Evolutionary conservation across 2,888 invertebrate genomes (phyloP).

Genomic region (Theretra japonica): DNA sequence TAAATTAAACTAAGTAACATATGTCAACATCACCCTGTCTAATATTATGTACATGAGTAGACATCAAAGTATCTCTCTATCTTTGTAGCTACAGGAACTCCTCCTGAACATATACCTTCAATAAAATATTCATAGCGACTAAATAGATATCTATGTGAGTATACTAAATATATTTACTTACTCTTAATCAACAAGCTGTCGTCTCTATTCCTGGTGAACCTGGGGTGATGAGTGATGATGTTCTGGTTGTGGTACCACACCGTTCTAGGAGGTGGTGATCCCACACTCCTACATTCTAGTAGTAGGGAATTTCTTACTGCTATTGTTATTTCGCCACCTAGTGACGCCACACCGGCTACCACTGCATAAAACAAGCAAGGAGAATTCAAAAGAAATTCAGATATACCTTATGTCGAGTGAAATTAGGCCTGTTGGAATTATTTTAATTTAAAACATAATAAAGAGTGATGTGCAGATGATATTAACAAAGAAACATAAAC

Average conservation of each 20-base stretch:
- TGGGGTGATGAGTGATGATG: slow-evolving; percentile 80
- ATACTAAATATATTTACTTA: slow-evolving; percentile 51
- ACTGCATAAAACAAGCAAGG: slow-evolving; percentile 61
- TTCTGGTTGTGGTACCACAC: slow-evolving; percentile 83
- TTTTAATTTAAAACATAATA: no score
- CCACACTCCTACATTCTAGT: slow-evolving; percentile 74
- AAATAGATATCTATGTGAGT: no score
- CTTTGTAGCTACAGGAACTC: no score
- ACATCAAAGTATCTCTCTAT: no score
- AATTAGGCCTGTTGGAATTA: neutral
- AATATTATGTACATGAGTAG: no score
- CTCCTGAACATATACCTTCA: no score
- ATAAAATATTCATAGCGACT: no score
- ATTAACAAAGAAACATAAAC: no score
- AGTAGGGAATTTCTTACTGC: slow-evolving; percentile 72
- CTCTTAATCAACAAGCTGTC: slow-evolving; percentile 78
- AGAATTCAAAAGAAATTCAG: neutral
- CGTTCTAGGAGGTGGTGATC: slow-evolving; percentile 77
- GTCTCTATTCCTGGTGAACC: slow-evolving; percentile 76
- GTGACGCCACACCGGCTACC: slow-evolving; percentile 86
- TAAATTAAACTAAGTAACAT: no score
- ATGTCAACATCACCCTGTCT: no score
- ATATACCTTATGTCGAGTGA: neutral
- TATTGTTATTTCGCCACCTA: slow-evolving; percentile 79
- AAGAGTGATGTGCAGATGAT: no score